Evolutionary conservation across 2,113 vertebrate genomes (phyloP).

Genomic region (Nipponia nippon): DNA sequence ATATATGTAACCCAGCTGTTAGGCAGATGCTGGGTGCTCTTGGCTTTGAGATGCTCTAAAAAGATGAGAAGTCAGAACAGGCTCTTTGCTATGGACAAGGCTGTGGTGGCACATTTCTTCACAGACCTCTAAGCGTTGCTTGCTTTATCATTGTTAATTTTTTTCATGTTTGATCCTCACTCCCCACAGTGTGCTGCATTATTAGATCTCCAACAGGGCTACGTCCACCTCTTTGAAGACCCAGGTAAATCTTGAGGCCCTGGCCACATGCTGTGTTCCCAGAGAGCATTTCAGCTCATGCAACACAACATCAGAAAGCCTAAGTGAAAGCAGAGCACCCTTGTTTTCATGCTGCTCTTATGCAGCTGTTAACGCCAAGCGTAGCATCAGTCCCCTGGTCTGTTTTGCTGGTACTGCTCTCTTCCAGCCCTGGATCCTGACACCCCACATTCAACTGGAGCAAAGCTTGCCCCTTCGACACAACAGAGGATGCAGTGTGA

Average conservation of each 20-base stretch:
- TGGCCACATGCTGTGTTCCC: neutral
- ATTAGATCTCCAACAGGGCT: neutral
- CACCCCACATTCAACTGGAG: neutral
- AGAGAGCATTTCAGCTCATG: neutral
- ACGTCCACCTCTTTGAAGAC: neutral
- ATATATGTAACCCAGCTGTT: neutral
- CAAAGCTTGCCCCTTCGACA: neutral
- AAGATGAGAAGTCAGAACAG: neutral
- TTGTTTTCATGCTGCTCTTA: neutral
- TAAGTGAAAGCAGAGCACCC: neutral
- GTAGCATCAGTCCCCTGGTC: neutral
- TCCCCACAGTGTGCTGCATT: neutral
- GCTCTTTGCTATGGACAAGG: neutral
- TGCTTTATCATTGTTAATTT: neutral
- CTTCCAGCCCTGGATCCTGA: neutral
- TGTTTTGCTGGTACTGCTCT: neutral
- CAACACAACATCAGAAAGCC: neutral
- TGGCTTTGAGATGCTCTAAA: neutral
- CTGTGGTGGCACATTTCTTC: neutral
- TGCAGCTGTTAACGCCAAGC: neutral
- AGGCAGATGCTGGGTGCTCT: neutral
- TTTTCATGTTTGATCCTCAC: neutral
- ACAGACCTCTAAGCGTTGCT: neutral
- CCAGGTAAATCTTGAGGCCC: too few species aligned
- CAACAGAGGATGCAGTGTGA: fast-evolving